Base-by-base conservation (phyloP, 2,113 vertebrate species). In the Pavo muticus region DNA sequence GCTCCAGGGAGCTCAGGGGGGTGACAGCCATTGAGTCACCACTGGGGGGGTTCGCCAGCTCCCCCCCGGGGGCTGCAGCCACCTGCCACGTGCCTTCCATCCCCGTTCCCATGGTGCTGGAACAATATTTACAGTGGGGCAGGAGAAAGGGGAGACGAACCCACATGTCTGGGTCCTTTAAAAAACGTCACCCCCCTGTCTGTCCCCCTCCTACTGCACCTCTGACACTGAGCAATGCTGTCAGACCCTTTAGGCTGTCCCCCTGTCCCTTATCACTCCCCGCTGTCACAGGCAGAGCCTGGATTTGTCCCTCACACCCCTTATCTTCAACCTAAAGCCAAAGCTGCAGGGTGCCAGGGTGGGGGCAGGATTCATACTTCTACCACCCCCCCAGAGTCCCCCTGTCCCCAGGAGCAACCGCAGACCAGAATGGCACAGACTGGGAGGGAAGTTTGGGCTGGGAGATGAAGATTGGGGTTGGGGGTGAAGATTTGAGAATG, bases 61-160 rank as follows among this genome's bases (percentile, higher is more conserved):
- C 45, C 56, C 32, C 44, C 60, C 63, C 14, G 0, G 75, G 40
- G 6, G 47, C 71, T 5, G 0, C 29, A 11, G 82, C 23, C 95
- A 96, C 92, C 95, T 95, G 95, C 90, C 90, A 75, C 29, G 70
- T 56, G 94, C 85, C 86, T 78, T 90, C 39, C 87, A 57, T 77
- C 83, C 84, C 93, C 0, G 77, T 95, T 93, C 88, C 95, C 95
- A 93, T 95, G 95, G 94, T 69, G 91, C 83, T 90, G 54, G 19
- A 64, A 93, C 80, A 96, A 96, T 95, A 96, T 96, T 96, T 91
- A 91, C 94, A 75, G 83, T 1, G 1, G 1, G 39, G 13, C 37
- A 11, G 47, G 82, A 27, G 25, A 76, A 37, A 9, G 17, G 35
- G 39, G 29, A n/a, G 61, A 32, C 19, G 19, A 52, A n/a, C 12